These are phyloP conservation scores for Phainopepla nitens DNA, from an alignment of 2,113 vertebrate genomes.

Conservation along the genomic window DNA sequence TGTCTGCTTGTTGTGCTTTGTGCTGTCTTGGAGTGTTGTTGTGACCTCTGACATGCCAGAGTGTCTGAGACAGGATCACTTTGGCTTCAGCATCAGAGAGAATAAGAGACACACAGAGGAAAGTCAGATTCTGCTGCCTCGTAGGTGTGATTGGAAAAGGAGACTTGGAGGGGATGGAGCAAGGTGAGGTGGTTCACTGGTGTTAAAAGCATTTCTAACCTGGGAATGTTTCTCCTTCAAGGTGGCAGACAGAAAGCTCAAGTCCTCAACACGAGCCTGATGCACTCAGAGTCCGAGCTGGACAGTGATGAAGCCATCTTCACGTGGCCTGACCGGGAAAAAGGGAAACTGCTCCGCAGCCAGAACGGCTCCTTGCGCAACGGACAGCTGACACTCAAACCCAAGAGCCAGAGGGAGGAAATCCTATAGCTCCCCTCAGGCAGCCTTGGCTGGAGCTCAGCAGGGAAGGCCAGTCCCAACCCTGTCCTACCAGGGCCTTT, in stretches of 20 bases:
- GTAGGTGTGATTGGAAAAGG: fast-evolving
- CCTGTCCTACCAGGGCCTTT: neutral
- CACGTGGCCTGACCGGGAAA: constrained; percentile 90
- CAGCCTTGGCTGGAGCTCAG: neutral
- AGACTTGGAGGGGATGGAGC: neutral
- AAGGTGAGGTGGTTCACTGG: neutral
- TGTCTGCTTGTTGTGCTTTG: neutral
- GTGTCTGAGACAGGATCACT: neutral
- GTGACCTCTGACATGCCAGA: neutral
- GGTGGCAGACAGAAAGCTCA: constrained; percentile 83
- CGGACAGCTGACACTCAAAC: constrained; percentile 79
- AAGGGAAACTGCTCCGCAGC: constrained; percentile 86
- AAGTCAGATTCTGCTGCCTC: neutral
- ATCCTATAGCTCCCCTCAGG: constrained; percentile 64
- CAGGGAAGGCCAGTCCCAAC: neutral
- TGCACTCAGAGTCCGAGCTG: constrained; percentile 95
- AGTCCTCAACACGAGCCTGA: constrained; percentile 88
- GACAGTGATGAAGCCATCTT: constrained; percentile 92
- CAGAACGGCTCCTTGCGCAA: constrained; percentile 94
- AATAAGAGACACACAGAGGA: neutral
- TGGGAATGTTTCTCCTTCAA: constrained; percentile 37
- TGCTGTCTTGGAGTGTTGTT: neutral
- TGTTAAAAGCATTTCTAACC: neutral
- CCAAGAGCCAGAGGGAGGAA: constrained; percentile 81
- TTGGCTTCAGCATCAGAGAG: neutral